Conservation (phyloP, 2,797 vertebrate genomes). For the Diceros bicornis region DNA sequence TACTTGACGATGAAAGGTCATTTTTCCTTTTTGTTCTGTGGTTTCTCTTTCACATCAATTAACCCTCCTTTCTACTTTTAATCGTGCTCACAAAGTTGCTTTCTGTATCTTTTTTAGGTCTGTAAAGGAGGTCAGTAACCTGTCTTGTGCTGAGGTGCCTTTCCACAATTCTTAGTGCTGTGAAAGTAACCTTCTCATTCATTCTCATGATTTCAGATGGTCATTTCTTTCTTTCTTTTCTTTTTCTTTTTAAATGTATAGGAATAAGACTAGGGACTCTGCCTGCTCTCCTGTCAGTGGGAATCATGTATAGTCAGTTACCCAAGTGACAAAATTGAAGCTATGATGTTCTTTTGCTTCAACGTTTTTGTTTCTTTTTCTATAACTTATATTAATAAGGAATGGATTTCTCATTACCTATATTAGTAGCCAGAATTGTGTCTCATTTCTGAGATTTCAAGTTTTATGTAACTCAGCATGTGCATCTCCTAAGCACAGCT, state of each 20-base stretch:
- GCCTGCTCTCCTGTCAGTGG: background rate
- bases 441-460: conserved; percentile 51
- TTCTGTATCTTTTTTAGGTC: conserved; percentile 79
- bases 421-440: conserved; percentile 29
- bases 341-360: conserved; percentile 57
- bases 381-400: conserved; percentile 22
- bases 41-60: conserved; percentile 34
- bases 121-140: conserved; percentile 75
- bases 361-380: conserved; percentile 36
- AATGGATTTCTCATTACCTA: conserved; percentile 42
- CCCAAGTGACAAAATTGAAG: conserved; percentile 47
- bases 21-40: conserved; percentile 75
- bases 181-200: conserved; percentile 69
- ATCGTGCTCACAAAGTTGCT: conserved; percentile 73
- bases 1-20: conserved; percentile 66
- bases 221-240: conserved; percentile 36
- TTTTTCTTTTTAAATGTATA: conserved; percentile 62
- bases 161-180: conserved; percentile 64
- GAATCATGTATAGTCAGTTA: conserved; percentile 17
- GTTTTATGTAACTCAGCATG: conserved; percentile 32
- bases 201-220: conserved; percentile 73
- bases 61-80: conserved; percentile 77
- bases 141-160: conserved; percentile 71
- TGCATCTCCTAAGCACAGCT: conserved; percentile 21
- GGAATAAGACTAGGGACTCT: conserved; percentile 36